phyloP scores from a whole-genome alignment of 2,797 vertebrate species.

The Channallabes apus region DNA sequence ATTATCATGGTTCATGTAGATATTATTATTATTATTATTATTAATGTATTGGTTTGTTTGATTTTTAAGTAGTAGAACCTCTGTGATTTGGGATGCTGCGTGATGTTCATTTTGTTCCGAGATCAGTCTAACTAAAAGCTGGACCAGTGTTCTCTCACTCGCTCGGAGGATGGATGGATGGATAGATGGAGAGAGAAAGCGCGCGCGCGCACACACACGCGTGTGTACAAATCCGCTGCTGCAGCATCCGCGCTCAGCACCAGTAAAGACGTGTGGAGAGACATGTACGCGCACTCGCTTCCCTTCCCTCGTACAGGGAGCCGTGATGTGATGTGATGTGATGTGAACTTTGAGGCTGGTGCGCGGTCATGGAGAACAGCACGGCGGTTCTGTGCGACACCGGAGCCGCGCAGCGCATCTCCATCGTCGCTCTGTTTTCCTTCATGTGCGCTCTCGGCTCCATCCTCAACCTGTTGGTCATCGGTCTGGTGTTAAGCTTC shows the following conservation, averaged over 20 bases:
- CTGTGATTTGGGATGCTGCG: neutral
- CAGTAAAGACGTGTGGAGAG: neutral
- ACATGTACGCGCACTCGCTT: neutral
- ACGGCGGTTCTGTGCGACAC: conserved; percentile 45
- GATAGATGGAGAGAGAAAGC: neutral
- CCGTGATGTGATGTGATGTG: neutral
- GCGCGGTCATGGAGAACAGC: conserved; percentile 34
- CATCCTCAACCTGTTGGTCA: conserved; percentile 81
- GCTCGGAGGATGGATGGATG: neutral
- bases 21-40: too few relatives aligned
- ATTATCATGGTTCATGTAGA: neutral
- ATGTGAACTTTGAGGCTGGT: neutral
- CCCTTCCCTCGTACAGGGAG: neutral
- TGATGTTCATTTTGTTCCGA: neutral
- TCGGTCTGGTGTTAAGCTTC: conserved; percentile 78
- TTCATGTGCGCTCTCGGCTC: conserved; percentile 79
- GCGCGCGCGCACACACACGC: neutral
- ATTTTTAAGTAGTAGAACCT: too few relatives aligned
- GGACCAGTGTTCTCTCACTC: neutral
- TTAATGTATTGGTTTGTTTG: neutral
- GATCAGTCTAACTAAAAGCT: neutral
- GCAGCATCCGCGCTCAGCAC: conserved; percentile 22
- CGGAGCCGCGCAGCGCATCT: conserved; percentile 70
- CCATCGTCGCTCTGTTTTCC: conserved; percentile 77
- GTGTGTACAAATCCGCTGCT: neutral